These are phyloP conservation scores for Lepidotrigona ventralis DNA, from an alignment of 1,140 invertebrate species.

Conservation along the genomic window DNA sequence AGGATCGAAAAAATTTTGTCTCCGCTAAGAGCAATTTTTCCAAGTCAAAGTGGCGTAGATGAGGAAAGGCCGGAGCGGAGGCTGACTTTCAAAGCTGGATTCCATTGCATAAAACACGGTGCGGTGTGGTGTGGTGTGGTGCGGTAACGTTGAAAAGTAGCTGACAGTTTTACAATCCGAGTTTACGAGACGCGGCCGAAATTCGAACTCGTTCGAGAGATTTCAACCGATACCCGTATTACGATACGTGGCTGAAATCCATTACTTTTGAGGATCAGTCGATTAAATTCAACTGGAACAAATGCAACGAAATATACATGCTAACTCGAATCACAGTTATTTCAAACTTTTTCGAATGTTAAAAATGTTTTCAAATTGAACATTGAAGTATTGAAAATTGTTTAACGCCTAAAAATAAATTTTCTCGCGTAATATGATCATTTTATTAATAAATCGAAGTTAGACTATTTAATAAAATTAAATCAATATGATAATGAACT, in stretches of 20 bases:
- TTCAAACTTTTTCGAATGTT: too few species aligned
- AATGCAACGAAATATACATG: background rate
- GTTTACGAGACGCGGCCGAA: background rate
- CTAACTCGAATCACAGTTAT: too few species aligned
- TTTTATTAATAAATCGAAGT: too few species aligned
- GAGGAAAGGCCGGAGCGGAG: conserved; percentile 4
- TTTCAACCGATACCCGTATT: background rate
- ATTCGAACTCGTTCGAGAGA: background rate
- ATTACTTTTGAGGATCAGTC: background rate
- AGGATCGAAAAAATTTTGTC: conserved; percentile 33
- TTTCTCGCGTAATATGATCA: background rate
- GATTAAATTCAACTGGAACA: background rate
- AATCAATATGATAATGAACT: too few species aligned
- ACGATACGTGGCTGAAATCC: background rate
- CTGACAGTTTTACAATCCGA: background rate
- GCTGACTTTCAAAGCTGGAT: background rate
- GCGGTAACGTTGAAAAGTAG: background rate
- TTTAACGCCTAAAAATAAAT: background rate
- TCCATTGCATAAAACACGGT: conserved; percentile 22
- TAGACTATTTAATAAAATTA: too few species aligned
- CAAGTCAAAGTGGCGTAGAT: conserved; percentile 45
- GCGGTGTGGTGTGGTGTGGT: too few species aligned
- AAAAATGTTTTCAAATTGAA: too few species aligned
- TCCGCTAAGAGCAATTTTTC: conserved; percentile 33
- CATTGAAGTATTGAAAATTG: too few species aligned